Percentiles rank a stretch among this genome's conserved stretches.
Conservation (phyloP, 2,113 vertebrate species). For the Budorcas taxicolor region DNA sequence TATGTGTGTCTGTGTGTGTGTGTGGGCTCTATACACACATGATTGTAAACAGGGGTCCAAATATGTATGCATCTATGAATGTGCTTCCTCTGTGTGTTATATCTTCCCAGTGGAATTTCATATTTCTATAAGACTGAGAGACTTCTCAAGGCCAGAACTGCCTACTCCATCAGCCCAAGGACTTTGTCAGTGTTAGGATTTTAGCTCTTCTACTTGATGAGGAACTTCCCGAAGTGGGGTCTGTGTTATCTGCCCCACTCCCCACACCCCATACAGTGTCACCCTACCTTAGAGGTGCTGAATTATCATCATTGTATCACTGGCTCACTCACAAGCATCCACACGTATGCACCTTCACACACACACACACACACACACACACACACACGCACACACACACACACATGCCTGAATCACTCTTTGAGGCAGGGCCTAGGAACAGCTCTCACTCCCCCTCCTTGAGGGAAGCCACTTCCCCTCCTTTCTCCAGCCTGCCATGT, state of each 20-base stretch:
- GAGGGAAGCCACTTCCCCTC: neutral
- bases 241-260: too few species aligned
- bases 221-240: neutral
- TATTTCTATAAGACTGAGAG: neutral
- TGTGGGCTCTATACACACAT: neutral
- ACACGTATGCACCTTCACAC: neutral
- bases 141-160: neutral
- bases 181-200: neutral
- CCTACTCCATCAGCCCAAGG: neutral
- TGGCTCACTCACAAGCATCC: neutral
- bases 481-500: neutral
- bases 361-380: too few species aligned
- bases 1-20: neutral
- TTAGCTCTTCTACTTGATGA: neutral
- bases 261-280: rapidly evolving
- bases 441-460: neutral
- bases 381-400: too few species aligned
- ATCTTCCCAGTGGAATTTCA: neutral
- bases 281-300: neutral
- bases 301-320: neutral
- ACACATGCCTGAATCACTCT: neutral
- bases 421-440: neutral
- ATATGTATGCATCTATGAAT: neutral
- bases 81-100: neutral
- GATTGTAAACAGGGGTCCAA: neutral